Base-by-base conservation (phyloP, 2,888 invertebrate species). In the Drosophila ezoana region DNA sequence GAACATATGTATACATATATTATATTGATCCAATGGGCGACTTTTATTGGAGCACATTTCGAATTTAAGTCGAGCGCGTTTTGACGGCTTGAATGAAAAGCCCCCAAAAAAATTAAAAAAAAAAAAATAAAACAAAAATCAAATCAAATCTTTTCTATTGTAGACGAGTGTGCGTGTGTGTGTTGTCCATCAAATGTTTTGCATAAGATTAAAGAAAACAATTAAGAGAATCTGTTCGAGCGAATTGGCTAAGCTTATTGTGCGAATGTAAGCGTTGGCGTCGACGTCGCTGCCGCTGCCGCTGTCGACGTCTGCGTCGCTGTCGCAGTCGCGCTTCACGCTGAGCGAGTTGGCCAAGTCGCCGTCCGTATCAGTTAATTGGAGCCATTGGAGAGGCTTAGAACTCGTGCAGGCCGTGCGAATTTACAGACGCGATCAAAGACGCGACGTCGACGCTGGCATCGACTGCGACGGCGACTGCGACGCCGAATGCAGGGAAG, bases 111-210 rank as follows among this genome's bases (percentile, higher is more conserved):
- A 8, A 28, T 52, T 44, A 52, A 23, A 6, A n/a, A 47, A 18
- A 4, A 45, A 33, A 38, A 44, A 16, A 13, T 33, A 56, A 47
- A 53, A 59, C 13, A 62, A 59, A 51, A 49, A 59, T 52, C 56
- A 64, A 73, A 69, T 73, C 63, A 61, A 45, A 47, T 35, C 44
- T 20, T 20, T 10, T 18, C 35, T 32, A 20, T 23, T 13, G 52
- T 37, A 57, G 48, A 56, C 52, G 53, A 62, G 20, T 10, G 28
- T 64, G 18, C 20, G 28, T 32, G 10, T 70, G 66, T 70, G 72
- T 70, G 87, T 68, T 89, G 84, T 86, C 87, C 87, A 88, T 89
- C 89, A 86, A 86, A 89, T 79, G 77, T 80, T 89, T 89, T 79
- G 89, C 89, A 89, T 88, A 86, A 67, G 69, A 74, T 88, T 89